Percentiles rank a stretch among this genome's conserved stretches.
Evolutionary conservation across 2,797 vertebrate genomes (phyloP).

Genomic region (Urocyon cinereoargenteus): DNA sequence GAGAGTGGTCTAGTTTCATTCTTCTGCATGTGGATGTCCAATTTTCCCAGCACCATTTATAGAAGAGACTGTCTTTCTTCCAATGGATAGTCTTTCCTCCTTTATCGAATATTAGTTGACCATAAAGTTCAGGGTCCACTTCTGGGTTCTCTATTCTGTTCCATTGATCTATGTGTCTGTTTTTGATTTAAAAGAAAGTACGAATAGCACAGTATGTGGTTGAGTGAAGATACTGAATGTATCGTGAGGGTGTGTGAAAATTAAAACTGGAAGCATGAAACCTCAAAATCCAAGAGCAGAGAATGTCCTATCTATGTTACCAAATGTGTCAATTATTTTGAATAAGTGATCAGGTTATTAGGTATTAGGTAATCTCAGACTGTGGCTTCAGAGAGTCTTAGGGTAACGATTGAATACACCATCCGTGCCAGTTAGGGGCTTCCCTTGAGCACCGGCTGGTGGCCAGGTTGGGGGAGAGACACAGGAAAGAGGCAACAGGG

Average conservation of each 20-base stretch:
- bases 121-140: too few relatives aligned
- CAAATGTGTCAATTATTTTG: too few relatives aligned
- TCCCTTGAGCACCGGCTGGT: fast-evolving
- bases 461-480: not conserved
- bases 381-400: not conserved
- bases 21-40: too few relatives aligned
- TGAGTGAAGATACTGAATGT: not conserved
- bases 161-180: too few relatives aligned
- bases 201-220: fast-evolving
- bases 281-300: not conserved
- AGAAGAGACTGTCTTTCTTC: too few relatives aligned
- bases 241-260: fast-evolving
- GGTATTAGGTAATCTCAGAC: fast-evolving
- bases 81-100: too few relatives aligned
- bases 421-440: fast-evolving
- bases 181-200: not conserved
- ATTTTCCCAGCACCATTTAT: too few relatives aligned
- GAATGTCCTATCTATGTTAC: fast-evolving
- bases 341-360: fast-evolving
- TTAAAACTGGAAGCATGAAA: not conserved
- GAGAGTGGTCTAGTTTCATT: too few relatives aligned
- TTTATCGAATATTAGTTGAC: too few relatives aligned
- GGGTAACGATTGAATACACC: too few relatives aligned
- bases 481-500: fast-evolving
- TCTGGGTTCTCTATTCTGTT: too few relatives aligned